Evolutionary conservation across 2,797 vertebrate genomes (phyloP).

Genomic region (Rhadinocentrus ornatus): DNA sequence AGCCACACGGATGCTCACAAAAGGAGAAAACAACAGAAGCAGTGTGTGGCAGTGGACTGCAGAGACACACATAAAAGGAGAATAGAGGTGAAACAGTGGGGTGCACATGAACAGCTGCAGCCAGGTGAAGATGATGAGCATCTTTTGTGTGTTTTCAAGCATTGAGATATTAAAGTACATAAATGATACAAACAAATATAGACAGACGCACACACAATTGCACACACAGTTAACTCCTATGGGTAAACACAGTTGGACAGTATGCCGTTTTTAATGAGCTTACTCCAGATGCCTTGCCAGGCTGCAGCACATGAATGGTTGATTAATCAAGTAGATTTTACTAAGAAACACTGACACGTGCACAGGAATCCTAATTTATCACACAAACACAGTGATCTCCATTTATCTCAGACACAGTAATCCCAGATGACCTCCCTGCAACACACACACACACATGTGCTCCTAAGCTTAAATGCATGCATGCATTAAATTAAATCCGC

Average conservation of each 20-base stretch:
- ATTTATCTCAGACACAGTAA: constrained; percentile 55
- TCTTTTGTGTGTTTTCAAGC: constrained; percentile 39
- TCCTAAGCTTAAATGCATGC: constrained; percentile 3
- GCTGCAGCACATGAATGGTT: constrained; percentile 65
- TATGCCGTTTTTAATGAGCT: constrained; percentile 78
- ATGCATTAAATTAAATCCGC: background rate
- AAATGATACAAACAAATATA: constrained; percentile 35
- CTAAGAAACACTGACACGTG: constrained; percentile 54
- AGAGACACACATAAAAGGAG: constrained; percentile 32
- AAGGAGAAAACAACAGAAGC: constrained; percentile 35
- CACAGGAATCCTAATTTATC: constrained; percentile 59
- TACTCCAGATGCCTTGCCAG: constrained; percentile 73
- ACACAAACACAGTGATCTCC: constrained; percentile 52
- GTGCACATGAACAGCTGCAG: constrained; percentile 32
- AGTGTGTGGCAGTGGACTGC: constrained; percentile 40
- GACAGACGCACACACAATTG: constrained; percentile 1
- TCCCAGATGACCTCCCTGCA: constrained; percentile 39
- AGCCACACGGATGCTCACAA: constrained; percentile 22
- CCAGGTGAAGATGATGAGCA: constrained; percentile 1
- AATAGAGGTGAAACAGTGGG: constrained; percentile 26
- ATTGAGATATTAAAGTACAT: constrained; percentile 36
- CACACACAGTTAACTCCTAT: constrained; percentile 47
- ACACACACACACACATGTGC: constrained; percentile 22
- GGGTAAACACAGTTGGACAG: constrained; percentile 60
- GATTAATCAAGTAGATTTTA: constrained; percentile 75